Evolutionary conservation across 2,113 vertebrate genomes (phyloP), one percentile per base, ranked within the genome.

Genomic region (Myrmecophaga tridactyla): DNA sequence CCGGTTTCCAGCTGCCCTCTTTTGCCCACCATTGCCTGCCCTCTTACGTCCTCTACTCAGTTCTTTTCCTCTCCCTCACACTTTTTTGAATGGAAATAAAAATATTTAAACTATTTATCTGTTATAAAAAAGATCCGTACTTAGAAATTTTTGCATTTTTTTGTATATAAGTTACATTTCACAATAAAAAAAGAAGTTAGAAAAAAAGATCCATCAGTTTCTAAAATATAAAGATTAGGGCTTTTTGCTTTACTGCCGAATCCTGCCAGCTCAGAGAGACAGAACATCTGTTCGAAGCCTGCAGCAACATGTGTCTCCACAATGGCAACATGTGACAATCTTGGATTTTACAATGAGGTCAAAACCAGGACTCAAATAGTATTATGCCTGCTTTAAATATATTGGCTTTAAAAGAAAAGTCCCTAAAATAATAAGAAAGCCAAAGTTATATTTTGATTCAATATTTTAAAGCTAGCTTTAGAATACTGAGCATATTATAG

Each of bases 301-400:
- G 29, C 7, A 31, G 60, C 14, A 3, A 20, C 0, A 5, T 78
- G 36, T 53, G 17, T 41, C 77, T 69, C 29, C 2, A 39, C 7
- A 17, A 27, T 2, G 39, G 15, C 60, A 18, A 58, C 1, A 23
- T 8, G 27, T 80, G 62, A 76, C 18, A n/a, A 51, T 34, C 36
- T 12, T 70, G 69, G 36, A 9, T 46, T 89, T 93, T 25, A 89
- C 3, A 78, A 76, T 15, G 77, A 90, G 89, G 89, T 43, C 92
- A 94, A 96, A 78, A 34, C 9, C 31, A 72, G 69, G 72, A 85
- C 67, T 56, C 4, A 93, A 36, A 95, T 77, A n/a, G n/a, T n/a
- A n/a, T n/a, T n/a, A n/a, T n/a, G n/a, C n/a, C n/a, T n/a, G n/a
- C n/a, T n/a, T n/a, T 67, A 96, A 94, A 90, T 18, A 17, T 27